phyloP scores from a whole-genome alignment of 2,113 vertebrate species.

The Centropus unirufus region DNA sequence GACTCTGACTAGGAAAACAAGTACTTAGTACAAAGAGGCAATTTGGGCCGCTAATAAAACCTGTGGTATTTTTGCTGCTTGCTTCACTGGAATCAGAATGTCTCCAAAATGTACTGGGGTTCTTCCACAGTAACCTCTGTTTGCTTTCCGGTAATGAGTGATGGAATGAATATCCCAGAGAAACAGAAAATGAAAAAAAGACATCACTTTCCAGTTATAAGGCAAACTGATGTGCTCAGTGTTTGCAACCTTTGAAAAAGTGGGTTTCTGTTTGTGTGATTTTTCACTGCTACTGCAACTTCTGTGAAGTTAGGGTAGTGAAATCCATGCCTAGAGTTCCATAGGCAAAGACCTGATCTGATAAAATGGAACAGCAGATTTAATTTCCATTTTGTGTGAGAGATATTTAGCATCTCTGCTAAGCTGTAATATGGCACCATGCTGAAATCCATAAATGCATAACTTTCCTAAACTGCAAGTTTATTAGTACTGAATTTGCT shows the following conservation, averaged over 20 bases:
- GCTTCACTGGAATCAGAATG: neutral
- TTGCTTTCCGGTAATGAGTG: neutral
- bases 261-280: neutral
- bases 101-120: neutral
- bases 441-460: slow-evolving; percentile 55
- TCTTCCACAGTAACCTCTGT: neutral
- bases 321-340: neutral
- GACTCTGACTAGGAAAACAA: neutral
- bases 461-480: slow-evolving; percentile 57
- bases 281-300: slow-evolving; percentile 6
- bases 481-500: slow-evolving; percentile 59
- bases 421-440: slow-evolving; percentile 41
- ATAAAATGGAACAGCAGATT: slow-evolving; percentile 48
- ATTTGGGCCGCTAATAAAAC: slow-evolving; percentile 5
- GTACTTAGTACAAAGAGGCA: neutral
- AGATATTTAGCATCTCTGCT: slow-evolving; percentile 51
- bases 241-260: slow-evolving; percentile 20
- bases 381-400: slow-evolving; percentile 49
- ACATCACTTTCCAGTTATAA: neutral
- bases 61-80: neutral
- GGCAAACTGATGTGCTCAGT: neutral
- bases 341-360: slow-evolving; percentile 9
- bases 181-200: slow-evolving; percentile 2
- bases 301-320: neutral
- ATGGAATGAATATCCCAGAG: neutral